Conservation (phyloP, 2,113 vertebrate genomes). For the Marcusenius ussheri region DNA sequence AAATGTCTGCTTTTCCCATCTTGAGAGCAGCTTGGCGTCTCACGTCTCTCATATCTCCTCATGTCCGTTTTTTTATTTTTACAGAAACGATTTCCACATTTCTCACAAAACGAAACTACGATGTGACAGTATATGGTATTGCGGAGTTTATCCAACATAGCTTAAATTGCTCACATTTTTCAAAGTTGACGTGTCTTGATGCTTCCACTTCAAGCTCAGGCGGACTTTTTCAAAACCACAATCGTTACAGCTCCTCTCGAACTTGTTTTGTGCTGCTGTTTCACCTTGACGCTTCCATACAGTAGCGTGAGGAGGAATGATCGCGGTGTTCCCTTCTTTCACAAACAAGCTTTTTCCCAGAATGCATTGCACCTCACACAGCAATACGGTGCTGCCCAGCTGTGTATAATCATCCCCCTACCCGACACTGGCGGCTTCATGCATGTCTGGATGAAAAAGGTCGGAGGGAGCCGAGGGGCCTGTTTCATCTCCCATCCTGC, state of each 20-base stretch:
- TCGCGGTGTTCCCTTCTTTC: background rate
- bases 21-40: background rate
- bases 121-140: background rate
- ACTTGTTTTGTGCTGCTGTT: background rate
- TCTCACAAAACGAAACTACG: background rate
- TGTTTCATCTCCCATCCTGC: background rate
- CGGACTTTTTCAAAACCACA: background rate
- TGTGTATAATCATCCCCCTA: background rate
- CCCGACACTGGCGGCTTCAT: background rate
- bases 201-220: background rate
- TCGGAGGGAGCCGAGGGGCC: background rate
- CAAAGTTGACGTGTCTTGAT: background rate
- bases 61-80: background rate
- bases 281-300: background rate
- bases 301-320: background rate
- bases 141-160: background rate
- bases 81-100: background rate
- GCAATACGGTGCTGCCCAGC: background rate
- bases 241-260: background rate
- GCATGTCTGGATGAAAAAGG: background rate
- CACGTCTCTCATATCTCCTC: background rate
- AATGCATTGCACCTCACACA: background rate
- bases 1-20: background rate
- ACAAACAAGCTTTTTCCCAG: background rate
- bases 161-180: background rate